phyloP scores from a whole-genome alignment of 2,113 vertebrate genomes.

The Gymnobelideus leadbeateri region DNA sequence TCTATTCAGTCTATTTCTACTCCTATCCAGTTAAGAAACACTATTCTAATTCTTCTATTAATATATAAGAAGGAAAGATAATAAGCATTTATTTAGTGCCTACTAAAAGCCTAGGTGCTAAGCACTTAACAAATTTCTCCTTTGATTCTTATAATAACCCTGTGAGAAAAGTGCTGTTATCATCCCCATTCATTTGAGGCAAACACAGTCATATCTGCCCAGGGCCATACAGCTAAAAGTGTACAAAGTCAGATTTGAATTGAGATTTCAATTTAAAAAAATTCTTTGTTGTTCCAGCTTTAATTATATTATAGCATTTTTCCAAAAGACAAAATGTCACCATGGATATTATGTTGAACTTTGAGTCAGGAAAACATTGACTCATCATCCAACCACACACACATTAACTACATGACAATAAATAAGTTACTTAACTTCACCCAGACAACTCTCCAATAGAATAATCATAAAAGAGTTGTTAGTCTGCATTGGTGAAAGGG shows the following conservation, averaged over 20 bases:
- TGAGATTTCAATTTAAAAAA: background rate
- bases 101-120: background rate
- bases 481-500: background rate
- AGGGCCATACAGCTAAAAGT: background rate
- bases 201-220: background rate
- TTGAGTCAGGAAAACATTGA: background rate
- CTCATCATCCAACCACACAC: background rate
- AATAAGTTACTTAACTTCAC: background rate
- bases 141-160: background rate
- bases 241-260: background rate
- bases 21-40: background rate
- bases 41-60: background rate
- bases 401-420: background rate
- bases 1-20: background rate
- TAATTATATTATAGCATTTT: background rate
- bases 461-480: background rate
- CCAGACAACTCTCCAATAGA: background rate
- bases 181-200: background rate
- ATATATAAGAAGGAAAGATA: background rate
- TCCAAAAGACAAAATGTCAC: background rate
- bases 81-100: background rate
- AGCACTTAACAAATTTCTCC: background rate
- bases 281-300: background rate
- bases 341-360: background rate
- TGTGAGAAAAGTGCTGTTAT: background rate